phyloP scores from a whole-genome alignment of 1,140 invertebrate species.

The Drosophila subobscura region DNA sequence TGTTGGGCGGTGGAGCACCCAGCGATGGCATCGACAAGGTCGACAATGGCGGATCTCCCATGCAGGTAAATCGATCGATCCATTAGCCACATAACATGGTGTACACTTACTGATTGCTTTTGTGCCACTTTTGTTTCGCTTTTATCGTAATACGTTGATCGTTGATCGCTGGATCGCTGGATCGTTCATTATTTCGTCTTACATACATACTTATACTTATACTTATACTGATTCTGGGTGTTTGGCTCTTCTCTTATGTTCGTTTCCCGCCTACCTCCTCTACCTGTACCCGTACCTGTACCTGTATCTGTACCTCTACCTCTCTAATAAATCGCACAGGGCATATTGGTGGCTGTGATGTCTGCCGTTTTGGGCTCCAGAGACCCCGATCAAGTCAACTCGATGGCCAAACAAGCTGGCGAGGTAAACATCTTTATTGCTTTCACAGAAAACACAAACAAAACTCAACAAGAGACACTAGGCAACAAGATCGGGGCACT shows the following conservation, averaged over 20 bases:
- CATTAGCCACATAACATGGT: constrained; percentile 37
- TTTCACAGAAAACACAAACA: constrained; percentile 35
- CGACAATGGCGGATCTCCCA: constrained; percentile 91
- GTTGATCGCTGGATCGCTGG: constrained; percentile 37
- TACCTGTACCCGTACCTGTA: constrained; percentile 55
- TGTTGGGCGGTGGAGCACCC: constrained; percentile 89
- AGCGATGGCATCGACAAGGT: constrained; percentile 94
- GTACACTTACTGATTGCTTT: constrained; percentile 54
- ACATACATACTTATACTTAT: constrained; percentile 18
- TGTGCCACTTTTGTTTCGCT: constrained; percentile 63
- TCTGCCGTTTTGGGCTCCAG: constrained; percentile 93
- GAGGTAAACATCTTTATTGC: constrained; percentile 88
- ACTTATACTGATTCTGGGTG: constrained; percentile 56
- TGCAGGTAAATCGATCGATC: constrained; percentile 88
- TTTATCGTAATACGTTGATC: constrained; percentile 40
- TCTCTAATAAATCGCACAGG: constrained; percentile 85
- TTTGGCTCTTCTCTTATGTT: constrained; percentile 55
- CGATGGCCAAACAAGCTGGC: constrained; percentile 95
- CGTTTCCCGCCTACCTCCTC: constrained; percentile 59
- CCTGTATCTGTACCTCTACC: constrained; percentile 25
- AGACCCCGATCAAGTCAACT: constrained; percentile 94
- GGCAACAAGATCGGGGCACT: constrained; percentile 49
- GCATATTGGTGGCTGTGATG: constrained; percentile 94
- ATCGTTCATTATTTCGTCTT: constrained; percentile 34
- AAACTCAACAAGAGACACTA: constrained; percentile 7